Base-by-base conservation (phyloP, 2,888 invertebrate species). In the Agriopis marginaria region DNA sequence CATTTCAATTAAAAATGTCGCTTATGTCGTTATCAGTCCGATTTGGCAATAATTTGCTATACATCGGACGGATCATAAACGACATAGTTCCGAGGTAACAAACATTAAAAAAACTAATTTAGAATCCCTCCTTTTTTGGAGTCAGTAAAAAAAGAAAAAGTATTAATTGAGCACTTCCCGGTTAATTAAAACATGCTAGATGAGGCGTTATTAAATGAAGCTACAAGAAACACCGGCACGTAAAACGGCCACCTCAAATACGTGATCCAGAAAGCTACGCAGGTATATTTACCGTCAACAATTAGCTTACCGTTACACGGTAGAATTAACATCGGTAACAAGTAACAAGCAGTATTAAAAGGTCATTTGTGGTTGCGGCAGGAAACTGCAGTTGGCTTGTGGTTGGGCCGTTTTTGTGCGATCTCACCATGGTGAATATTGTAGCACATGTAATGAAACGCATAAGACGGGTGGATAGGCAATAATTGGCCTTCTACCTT, bases 361-460 rank as follows among this genome's bases (percentile, higher is more conserved):
- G 89, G 87, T 86, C 85, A 85, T 91, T 91, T 91, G 93, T 79
- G 93, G 93, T 89, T 81, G 79, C 68, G 83, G 81, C 90, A 90
- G 92, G 92, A 92, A 91, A 86, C 88, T 70, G 81, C 83, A 86
- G 83, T 87, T 83, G 86, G 80, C 81, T 82, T 89, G 91, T 79
- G 92, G 91, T 91, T 76, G 71, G 72, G 66, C 63, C 85, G 89
- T 90, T 91, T 89, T 88, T 90, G 83, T 82, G 68, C 76, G 65
- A 75, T 65, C 74, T 71, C 77, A 70, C 80, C 79, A 80, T 84
- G 81, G 78, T 78, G 77, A 83, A 80, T 81, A 73, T 17, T 50
- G 68, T 69, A 72, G 68, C 77, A 74, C 74, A 79, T 84, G 82
- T 82, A 81, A 79, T 82, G 79, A 83, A 83, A 82, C 79, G 76